Conservation (phyloP, 2,888 invertebrate species). For the Julus scanicus region DNA sequence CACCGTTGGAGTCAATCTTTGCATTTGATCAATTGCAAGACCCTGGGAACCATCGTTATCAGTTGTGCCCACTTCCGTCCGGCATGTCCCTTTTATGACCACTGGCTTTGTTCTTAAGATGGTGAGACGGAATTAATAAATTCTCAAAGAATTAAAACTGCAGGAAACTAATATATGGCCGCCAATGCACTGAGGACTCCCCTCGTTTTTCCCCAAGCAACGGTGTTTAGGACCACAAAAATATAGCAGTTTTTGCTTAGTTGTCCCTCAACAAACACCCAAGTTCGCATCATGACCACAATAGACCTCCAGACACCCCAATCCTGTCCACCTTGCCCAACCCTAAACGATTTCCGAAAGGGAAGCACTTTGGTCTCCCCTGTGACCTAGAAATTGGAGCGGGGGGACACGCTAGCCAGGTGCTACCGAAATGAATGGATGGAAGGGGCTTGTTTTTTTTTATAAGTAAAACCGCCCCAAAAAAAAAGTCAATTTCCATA, state of each 20-base stretch:
- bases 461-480: neutral
- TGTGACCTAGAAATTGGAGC: slow-evolving; percentile 10
- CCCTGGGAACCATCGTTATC: slow-evolving; percentile 27
- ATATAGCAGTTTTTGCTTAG: neutral
- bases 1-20: neutral
- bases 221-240: neutral
- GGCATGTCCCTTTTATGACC: neutral
- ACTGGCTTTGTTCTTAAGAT: slow-evolving; percentile 6
- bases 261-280: neutral
- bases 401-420: slow-evolving; percentile 30
- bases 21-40: neutral
- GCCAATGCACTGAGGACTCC: neutral
- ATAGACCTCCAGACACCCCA: neutral
- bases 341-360: neutral
- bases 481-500: neutral
- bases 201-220: neutral
- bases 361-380: neutral
- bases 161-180: slow-evolving; percentile 32
- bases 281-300: neutral
- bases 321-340: slow-evolving; percentile 6
- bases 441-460: slow-evolving; percentile 1
- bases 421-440: neutral
- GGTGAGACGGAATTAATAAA: neutral
- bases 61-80: neutral
- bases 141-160: neutral